Evolutionary conservation across 2,888 invertebrate species (phyloP), one percentile per base, ranked within the genome.

Genomic region (Lissonota sp.): DNA sequence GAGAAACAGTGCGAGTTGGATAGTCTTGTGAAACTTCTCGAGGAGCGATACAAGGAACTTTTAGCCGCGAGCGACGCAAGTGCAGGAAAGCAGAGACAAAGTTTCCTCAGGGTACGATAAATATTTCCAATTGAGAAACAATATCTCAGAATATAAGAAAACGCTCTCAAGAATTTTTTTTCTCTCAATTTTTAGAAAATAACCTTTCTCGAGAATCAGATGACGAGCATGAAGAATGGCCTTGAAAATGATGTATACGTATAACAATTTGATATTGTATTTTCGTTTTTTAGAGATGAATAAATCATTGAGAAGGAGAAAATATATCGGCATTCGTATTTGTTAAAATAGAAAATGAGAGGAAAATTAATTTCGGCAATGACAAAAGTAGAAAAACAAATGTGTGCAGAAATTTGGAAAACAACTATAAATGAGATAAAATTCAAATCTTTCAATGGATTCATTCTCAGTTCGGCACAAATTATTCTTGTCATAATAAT

Each of bases 1-100:
- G 87, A 88, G 26, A 88, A 89, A 37, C 88, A 89, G 69, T 85
- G 78, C 14, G 90, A 90, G 83, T 66, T 89, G 49, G 84, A 86
- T 46, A 86, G 71, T 57, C 62, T 88, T 5, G 85, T 85, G 7
- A 77, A 74, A 55, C 76, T 79, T n/a, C 81, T 90, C 37, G 88
- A 91, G 37, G 86, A 88, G 63, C 86, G 86, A 39, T 91, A 89
- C 66, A 87, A 84, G 66, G 79, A 81, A 16, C 82, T 90, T 42
- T 71, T 91, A 39, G 84, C 85, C 44, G 83, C 80, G 14, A 83
- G 86, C 8, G 86, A 88, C 60, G 82, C 78, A n/a, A 82, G 83
- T 7, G 85, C 87, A 6, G 87, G 87, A 55, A 82, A 64, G 55
- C 87, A 90, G 12, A 85, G 85, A 10, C 84, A 86, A 77, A 84